Evolutionary conservation across 2,797 vertebrate genomes (phyloP).

Genomic region (Brachymystax lenok): DNA sequence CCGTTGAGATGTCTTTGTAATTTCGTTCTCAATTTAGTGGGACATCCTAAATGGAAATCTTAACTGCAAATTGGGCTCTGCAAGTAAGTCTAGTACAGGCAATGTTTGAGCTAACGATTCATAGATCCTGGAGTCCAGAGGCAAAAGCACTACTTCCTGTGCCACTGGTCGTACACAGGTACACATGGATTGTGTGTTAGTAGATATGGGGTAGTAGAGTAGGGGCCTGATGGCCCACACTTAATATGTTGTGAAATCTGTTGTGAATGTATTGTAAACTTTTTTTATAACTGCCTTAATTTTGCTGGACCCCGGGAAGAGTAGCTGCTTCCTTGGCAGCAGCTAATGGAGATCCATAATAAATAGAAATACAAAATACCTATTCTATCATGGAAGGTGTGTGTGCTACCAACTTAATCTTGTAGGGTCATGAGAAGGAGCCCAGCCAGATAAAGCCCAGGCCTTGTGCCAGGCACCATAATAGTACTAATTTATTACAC

Average conservation of each 20-base stretch:
- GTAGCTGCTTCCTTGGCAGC: too few relatives aligned
- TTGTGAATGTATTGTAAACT: too few relatives aligned
- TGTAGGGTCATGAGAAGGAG: not conserved
- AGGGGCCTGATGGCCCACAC: too few relatives aligned
- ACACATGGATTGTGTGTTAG: not conserved
- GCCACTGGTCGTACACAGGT: not conserved
- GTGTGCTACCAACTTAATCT: not conserved
- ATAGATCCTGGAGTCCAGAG: not conserved
- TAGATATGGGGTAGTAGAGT: too few relatives aligned
- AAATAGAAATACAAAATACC: too few relatives aligned
- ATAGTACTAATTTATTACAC: too few relatives aligned
- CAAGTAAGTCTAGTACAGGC: not conserved
- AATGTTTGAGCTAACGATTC: not conserved
- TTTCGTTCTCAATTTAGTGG: not conserved
- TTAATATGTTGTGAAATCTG: too few relatives aligned
- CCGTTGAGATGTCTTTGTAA: not conserved
- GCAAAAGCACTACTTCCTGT: not conserved
- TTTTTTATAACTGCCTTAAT: too few relatives aligned
- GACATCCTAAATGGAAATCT: not conserved
- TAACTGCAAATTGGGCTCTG: not conserved
- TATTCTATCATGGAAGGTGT: not conserved
- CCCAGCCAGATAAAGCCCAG: not conserved
- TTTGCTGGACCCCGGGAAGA: too few relatives aligned
- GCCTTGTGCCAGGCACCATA: not conserved
- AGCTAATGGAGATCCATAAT: too few relatives aligned